Evolutionary conservation across 2,888 invertebrate species (phyloP).

Genomic region (Luperina testacea): DNA sequence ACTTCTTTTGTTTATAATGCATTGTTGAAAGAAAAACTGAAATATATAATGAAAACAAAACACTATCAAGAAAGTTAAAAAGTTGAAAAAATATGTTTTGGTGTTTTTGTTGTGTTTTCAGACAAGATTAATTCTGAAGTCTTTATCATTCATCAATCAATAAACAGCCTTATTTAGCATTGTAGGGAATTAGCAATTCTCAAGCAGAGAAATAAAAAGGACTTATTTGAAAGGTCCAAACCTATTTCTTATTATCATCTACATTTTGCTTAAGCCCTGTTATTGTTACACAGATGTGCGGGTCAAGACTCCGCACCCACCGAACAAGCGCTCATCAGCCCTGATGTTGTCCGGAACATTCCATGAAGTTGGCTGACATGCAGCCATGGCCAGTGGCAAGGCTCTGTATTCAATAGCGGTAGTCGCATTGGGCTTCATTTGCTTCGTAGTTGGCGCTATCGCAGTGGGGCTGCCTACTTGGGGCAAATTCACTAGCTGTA

Average conservation of each 20-base stretch:
- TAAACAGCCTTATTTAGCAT: background rate
- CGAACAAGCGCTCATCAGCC: constrained; percentile 68
- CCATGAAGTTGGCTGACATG: constrained; percentile 84
- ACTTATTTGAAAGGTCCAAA: no score
- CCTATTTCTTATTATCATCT: background rate
- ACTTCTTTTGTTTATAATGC: background rate
- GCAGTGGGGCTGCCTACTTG: constrained; percentile 96
- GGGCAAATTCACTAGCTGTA: constrained; percentile 95
- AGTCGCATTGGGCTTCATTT: constrained; percentile 93
- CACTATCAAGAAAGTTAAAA: background rate
- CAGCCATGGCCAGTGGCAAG: constrained; percentile 91
- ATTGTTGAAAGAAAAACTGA: background rate
- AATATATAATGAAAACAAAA: background rate
- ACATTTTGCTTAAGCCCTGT: background rate
- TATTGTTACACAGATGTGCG: constrained; percentile 75
- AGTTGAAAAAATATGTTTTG: no score
- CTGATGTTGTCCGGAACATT: constrained; percentile 81
- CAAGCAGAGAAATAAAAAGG: no score
- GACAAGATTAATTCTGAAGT: background rate
- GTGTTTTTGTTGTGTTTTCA: background rate
- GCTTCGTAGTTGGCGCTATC: constrained; percentile 95
- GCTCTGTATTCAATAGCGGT: constrained; percentile 92
- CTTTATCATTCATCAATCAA: background rate
- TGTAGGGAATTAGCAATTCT: background rate
- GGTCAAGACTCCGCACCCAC: constrained; percentile 55